Evolutionary conservation across 2,888 invertebrate genomes (phyloP), one percentile per base, ranked within the genome.

Genomic region (Diadegma fenestrale): DNA sequence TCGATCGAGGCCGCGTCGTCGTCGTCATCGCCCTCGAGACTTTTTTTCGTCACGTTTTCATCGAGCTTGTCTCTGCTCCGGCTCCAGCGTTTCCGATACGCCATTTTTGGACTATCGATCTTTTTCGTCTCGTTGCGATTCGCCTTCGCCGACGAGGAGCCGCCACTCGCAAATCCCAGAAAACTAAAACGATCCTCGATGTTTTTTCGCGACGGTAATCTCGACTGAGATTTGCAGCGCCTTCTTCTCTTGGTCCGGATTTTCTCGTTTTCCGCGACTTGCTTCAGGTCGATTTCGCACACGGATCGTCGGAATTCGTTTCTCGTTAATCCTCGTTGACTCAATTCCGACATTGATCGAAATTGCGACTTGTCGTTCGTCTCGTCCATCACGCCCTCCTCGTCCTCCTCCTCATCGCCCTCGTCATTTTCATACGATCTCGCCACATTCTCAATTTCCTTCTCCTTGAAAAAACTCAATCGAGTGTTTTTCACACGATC

Each of bases 401-500:
- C 86, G 33, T 89, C 89, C 17, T 89, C 89, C 37, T 90, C 89
- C 68, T 89, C 88, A 6, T 85, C 68, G 22, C 84, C 83, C 61
- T 88, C 85, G n/a, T 87, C 88, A 8, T 87, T 85, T 51, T 87
- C 88, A 14, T 12, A 89, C 89, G 1, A 37, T 81, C 2, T 89
- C 88, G 68, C 88, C 88, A 37, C 88, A 37, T 88, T 88, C 8
- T 87, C 68, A 22, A 86, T 86, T 3, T 89, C 89, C 7, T 90
- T 89, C n/a, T 94, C 94, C 66, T 91, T 92, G 92, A 96, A 96
- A 92, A 96, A 96, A 41, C 96, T 96, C 82, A 97, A 92, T 91
- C 96, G 95, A 69, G 96, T 96, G 91, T 96, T 96, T 92, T 96
- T 96, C 6, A 96, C 96, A 92, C 96, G 95, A 91, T 96, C 96